Evolutionary conservation across 2,888 invertebrate genomes (phyloP).

Genomic region (Plebejus argus): DNA sequence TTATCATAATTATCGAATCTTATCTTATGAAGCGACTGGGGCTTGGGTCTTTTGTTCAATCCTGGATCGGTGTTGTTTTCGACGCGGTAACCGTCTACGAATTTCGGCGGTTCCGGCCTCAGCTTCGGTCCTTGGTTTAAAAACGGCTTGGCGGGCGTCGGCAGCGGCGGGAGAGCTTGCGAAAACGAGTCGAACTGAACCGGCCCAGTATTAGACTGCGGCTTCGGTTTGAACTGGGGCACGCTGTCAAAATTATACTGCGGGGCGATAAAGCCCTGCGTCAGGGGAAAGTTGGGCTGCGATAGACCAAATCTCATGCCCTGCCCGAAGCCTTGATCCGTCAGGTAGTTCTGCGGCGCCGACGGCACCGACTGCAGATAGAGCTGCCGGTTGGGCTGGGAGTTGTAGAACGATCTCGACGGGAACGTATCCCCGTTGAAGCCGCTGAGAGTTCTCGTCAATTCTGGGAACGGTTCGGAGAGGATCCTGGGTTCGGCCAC

Average conservation of each 20-base stretch:
- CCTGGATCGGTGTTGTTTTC: slow-evolving; percentile 58
- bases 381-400: slow-evolving; percentile 62
- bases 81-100: slow-evolving; percentile 68
- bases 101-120: slow-evolving; percentile 61
- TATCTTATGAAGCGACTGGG: slow-evolving; percentile 67
- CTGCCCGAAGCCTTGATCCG: slow-evolving; percentile 71
- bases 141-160: slow-evolving; percentile 58
- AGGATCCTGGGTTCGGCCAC: slow-evolving; percentile 73
- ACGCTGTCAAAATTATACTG: slow-evolving; percentile 61
- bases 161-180: slow-evolving; percentile 48
- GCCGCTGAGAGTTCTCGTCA: slow-evolving; percentile 51
- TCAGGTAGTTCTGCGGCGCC: slow-evolving; percentile 70
- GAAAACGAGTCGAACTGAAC: slow-evolving; percentile 59
- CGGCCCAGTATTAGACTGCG: slow-evolving; percentile 51
- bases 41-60: slow-evolving; percentile 52
- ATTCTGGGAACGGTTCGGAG: slow-evolving; percentile 65
- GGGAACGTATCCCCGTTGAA: slow-evolving; percentile 62
- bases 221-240: slow-evolving; percentile 56
- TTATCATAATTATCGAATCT: slow-evolving; percentile 65
- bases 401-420: slow-evolving; percentile 59
- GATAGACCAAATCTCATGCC: slow-evolving; percentile 67
- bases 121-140: slow-evolving; percentile 50
- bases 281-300: slow-evolving; percentile 66
- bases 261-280: slow-evolving; percentile 66
- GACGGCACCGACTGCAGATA: slow-evolving; percentile 72